Conservation (phyloP, 2,797 vertebrate species). For the Ambastaia sidthimunki region DNA sequence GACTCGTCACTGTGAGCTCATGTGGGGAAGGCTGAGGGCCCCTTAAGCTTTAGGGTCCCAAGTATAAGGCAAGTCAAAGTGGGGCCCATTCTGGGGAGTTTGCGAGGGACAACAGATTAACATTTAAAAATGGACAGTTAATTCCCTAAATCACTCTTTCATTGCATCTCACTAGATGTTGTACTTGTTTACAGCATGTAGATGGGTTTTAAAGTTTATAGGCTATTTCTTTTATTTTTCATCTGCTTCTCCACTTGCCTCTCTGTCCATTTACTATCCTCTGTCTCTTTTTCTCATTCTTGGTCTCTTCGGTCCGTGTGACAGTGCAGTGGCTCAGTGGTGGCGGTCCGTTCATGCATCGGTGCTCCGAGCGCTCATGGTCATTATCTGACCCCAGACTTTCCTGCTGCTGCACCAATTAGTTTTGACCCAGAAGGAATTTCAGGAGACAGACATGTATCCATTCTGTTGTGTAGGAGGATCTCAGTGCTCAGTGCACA, state of each 20-base stretch:
- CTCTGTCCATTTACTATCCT: constrained; percentile 30
- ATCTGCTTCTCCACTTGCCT: constrained; percentile 16
- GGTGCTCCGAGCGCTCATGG: constrained; percentile 76
- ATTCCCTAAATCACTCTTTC: constrained; percentile 14
- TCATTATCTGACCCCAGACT: constrained; percentile 78
- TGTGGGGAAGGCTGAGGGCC: constrained; percentile 30
- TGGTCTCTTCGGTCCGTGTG: constrained; percentile 51
- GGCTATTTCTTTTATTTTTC: neutral
- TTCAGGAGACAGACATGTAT: constrained; percentile 67
- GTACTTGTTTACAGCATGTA: constrained; percentile 19
- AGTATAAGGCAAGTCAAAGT: constrained; percentile 21
- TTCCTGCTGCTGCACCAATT: constrained; percentile 77
- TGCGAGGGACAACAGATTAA: constrained; percentile 20
- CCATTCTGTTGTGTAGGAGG: constrained; percentile 53
- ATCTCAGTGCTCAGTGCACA: constrained; percentile 44
- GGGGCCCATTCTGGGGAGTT: neutral
- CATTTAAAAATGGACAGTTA: constrained; percentile 36
- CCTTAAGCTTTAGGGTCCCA: constrained; percentile 35
- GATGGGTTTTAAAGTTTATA: constrained; percentile 7
- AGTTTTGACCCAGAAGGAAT: constrained; percentile 82
- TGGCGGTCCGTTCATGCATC: constrained; percentile 70
- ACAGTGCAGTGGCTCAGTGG: constrained; percentile 60
- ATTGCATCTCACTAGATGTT: neutral
- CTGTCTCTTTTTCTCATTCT: constrained; percentile 11
- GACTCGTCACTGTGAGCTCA: neutral